Evolutionary conservation across 2,797 vertebrate species (phyloP).

Genomic region (Podarcis siculus): DNA sequence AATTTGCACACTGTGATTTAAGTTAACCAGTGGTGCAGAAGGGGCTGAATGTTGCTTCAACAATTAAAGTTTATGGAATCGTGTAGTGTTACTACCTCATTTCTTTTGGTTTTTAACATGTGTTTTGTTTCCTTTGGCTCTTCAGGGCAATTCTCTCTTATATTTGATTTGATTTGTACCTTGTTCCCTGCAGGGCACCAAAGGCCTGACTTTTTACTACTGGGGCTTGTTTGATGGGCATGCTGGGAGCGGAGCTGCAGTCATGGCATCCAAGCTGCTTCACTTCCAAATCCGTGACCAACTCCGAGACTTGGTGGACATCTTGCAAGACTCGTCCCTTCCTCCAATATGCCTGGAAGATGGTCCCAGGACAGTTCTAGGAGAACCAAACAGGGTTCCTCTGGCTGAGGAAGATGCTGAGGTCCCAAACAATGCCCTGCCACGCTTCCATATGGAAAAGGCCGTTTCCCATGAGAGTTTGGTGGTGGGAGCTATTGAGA

Average conservation of each 20-base stretch:
- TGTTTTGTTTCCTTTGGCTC: neutral
- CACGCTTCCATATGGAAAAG: slow-evolving; percentile 93
- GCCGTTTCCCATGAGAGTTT: slow-evolving; percentile 90
- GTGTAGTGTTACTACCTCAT: neutral
- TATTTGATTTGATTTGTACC: neutral
- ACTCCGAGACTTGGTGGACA: slow-evolving; percentile 89
- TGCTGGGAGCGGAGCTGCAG: slow-evolving; percentile 91
- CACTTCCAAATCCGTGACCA: slow-evolving; percentile 92
- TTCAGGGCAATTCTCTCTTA: neutral
- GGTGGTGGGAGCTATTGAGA: slow-evolving; percentile 95
- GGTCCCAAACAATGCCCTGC: slow-evolving; percentile 72
- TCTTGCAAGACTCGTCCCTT: slow-evolving; percentile 86
- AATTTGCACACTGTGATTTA: neutral
- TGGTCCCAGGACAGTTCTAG: slow-evolving; percentile 69
- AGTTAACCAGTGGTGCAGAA: neutral
- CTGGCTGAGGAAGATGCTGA: slow-evolving; percentile 77
- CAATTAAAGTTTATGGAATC: neutral
- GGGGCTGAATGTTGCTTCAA: neutral
- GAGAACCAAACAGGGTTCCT: slow-evolving; percentile 73
- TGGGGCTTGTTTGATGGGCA: slow-evolving; percentile 98
- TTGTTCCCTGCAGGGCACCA: slow-evolving; percentile 77
- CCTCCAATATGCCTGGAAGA: slow-evolving; percentile 89
- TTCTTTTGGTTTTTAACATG: neutral
- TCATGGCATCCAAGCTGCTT: slow-evolving; percentile 91
- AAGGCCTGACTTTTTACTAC: slow-evolving; percentile 89